A percentile compares a stretch with the other conserved stretches of the same genome.
These are phyloP conservation scores for Athalia rosae DNA, from an alignment of 2,888 invertebrate genomes.

Conservation along the genomic window DNA sequence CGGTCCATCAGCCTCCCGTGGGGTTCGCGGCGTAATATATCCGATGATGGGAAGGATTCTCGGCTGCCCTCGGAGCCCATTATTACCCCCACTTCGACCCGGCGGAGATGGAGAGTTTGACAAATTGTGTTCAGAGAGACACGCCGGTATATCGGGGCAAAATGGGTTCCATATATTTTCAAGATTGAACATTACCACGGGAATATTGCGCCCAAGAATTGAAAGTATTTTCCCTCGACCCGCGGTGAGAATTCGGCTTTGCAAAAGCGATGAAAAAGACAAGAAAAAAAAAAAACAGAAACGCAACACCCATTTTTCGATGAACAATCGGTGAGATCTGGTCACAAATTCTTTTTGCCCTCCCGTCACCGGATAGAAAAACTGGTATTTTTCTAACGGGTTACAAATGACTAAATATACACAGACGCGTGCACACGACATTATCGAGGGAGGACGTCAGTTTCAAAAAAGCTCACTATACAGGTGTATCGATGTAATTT, in stretches of 20 bases:
- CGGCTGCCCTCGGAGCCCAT: constrained; percentile 47
- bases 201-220: constrained; percentile 51
- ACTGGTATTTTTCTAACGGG: no score
- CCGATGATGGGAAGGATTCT: constrained; percentile 49
- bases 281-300: not conserved
- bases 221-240: constrained; percentile 44
- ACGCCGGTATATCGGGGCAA: constrained; percentile 48
- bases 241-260: not conserved
- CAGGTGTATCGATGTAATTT: constrained; percentile 17
- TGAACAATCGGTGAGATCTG: no score
- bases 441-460: no score
- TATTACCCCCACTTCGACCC: constrained; percentile 45
- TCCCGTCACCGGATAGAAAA: no score
- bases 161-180: constrained; percentile 52
- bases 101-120: constrained; percentile 49
- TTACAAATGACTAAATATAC: no score
- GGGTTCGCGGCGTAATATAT: constrained; percentile 41
- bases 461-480: not conserved
- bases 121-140: constrained; percentile 51
- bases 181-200: constrained; percentile 53
- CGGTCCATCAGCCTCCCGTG: constrained; percentile 45
- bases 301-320: not conserved
- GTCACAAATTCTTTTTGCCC: no score
- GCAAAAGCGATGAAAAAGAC: not conserved
- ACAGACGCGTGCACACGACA: no score